Percentiles rank a stretch among this genome's conserved stretches.
These are phyloP conservation scores for Amphipyra tragopoginis DNA, from an alignment of 2,888 invertebrate species.

Conservation along the genomic window DNA sequence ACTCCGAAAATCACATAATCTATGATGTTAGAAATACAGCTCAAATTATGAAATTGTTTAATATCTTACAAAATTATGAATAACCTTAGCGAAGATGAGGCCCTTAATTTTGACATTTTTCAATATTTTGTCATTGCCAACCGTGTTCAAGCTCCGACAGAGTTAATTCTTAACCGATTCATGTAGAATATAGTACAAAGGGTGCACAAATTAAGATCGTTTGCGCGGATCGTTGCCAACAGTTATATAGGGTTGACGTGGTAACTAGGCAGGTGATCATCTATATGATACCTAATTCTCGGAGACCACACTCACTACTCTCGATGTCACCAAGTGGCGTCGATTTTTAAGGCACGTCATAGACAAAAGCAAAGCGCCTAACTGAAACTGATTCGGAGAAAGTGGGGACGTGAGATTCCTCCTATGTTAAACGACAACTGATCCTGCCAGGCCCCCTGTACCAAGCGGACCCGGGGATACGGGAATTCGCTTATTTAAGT, in stretches of 20 bases:
- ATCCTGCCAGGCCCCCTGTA: conserved; percentile 28
- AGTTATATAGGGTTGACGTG: not conserved
- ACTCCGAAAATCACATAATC: not conserved
- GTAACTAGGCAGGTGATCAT: not conserved
- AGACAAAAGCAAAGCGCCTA: conserved; percentile 26
- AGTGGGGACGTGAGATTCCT: not conserved
- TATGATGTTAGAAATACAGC: not conserved
- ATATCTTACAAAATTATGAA: not conserved
- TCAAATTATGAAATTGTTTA: not conserved
- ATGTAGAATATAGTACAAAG: conserved; percentile 44
- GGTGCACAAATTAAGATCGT: conserved; percentile 13
- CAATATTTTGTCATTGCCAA: conserved; percentile 16
- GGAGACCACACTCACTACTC: conserved; percentile 2
- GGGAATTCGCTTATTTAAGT: conserved; percentile 38
- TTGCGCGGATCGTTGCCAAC: conserved; percentile 14
- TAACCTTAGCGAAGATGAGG: conserved; percentile 5
- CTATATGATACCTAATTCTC: not conserved
- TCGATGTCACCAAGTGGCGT: conserved; percentile 24
- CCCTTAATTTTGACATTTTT: conserved; percentile 10
- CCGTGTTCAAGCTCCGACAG: conserved; percentile 39
- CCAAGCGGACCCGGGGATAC: conserved; percentile 18
- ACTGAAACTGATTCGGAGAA: conserved; percentile 3
- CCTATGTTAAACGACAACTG: not conserved
- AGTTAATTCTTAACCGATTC: conserved; percentile 32
- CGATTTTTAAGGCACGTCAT: conserved; percentile 21